These are phyloP conservation scores for Cloeon dipterum DNA, from an alignment of 2,888 invertebrate genomes.

Conservation along the genomic window DNA sequence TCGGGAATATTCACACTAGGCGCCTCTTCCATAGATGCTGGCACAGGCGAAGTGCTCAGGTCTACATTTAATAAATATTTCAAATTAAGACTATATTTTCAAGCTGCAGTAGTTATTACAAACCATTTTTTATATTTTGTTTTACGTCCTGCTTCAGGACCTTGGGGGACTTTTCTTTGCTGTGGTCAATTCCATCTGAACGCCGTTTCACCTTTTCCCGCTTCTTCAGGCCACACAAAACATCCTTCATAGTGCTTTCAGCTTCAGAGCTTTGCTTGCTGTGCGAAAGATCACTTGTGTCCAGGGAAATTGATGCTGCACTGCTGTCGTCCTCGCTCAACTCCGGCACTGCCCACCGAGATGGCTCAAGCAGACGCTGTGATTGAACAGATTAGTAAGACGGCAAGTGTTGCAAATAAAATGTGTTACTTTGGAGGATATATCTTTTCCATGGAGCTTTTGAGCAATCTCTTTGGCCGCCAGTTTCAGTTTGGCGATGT, in stretches of 20 bases:
- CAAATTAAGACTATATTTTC: too few species aligned
- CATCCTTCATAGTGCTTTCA: not conserved
- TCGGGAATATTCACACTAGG: too few species aligned
- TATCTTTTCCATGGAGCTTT: slow-evolving; percentile 3
- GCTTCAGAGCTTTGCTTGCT: not conserved
- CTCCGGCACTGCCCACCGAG: not conserved
- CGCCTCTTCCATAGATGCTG: too few species aligned
- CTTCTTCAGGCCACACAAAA: not conserved
- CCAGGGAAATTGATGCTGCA: not conserved
- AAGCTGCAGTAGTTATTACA: too few species aligned
- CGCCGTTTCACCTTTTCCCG: not conserved
- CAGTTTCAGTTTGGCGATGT: slow-evolving; percentile 4
- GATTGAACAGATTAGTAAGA: not conserved
- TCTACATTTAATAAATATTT: too few species aligned
- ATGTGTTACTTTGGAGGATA: not conserved
- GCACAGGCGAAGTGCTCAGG: too few species aligned
- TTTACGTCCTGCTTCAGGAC: too few species aligned
- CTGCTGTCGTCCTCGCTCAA: not conserved
- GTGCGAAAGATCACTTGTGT: not conserved
- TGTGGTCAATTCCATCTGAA: not conserved
- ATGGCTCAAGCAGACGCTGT: not conserved
- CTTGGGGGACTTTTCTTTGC: not conserved
- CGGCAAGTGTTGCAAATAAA: too few species aligned
- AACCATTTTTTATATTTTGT: too few species aligned
- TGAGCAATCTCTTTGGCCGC: slow-evolving; percentile 3